Evolutionary conservation across 2,113 vertebrate species (phyloP).

Genomic region (Nannospalax galili): DNA sequence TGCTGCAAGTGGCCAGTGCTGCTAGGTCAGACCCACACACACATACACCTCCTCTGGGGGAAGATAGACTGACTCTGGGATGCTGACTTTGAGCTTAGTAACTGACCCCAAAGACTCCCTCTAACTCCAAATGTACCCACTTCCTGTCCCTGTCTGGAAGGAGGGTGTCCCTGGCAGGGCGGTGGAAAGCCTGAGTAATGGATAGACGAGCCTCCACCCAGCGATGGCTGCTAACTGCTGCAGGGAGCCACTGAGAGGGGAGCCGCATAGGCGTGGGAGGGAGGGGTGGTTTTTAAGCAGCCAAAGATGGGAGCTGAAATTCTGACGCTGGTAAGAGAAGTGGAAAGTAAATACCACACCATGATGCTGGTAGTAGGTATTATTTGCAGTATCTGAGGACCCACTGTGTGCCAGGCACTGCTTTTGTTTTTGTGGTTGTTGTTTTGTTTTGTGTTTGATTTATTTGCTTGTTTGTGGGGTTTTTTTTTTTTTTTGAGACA

Average conservation of each 20-base stretch:
- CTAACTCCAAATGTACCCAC: not conserved
- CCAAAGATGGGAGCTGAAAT: constrained; percentile 13
- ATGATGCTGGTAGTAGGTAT: not conserved
- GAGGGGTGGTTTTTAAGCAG: constrained; percentile 40
- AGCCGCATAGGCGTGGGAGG: constrained; percentile 37
- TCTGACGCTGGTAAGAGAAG: constrained; percentile 16
- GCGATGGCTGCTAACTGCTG: not conserved
- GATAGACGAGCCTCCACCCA: constrained; percentile 50
- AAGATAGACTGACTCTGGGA: not conserved
- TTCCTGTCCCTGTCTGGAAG: constrained; percentile 47
- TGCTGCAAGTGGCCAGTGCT: not conserved
- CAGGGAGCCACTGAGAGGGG: not conserved
- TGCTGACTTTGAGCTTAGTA: not conserved
- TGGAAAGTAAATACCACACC: not conserved
- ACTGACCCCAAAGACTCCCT: not conserved
- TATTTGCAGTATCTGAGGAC: not conserved
- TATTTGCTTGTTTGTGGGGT: too few species aligned
- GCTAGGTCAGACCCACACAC: not conserved
- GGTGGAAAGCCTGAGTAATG: constrained; percentile 70
- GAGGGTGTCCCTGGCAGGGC: constrained; percentile 26
- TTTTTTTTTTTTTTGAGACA: too few species aligned
- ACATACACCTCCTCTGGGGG: too few species aligned
- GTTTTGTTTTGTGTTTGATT: too few species aligned
- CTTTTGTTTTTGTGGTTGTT: not conserved
- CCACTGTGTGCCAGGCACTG: not conserved